These are phyloP conservation scores for Aplodontia rufa DNA, from an alignment of 2,113 vertebrate genomes.

Conservation along the genomic window DNA sequence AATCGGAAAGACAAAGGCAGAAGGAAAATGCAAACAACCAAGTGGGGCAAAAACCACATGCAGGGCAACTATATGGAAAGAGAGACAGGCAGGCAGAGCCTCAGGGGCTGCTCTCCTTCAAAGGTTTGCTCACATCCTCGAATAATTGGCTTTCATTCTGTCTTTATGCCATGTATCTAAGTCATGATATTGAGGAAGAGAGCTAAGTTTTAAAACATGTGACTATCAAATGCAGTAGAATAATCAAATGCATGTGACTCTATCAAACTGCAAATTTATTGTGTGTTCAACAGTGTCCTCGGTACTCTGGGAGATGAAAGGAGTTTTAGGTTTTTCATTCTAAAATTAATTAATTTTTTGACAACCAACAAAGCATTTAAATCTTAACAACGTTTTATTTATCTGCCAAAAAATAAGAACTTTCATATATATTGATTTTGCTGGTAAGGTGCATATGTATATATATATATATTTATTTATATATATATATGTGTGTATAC, in stretches of 20 bases:
- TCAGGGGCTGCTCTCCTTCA: neutral
- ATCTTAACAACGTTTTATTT: neutral
- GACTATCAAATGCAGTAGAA: neutral
- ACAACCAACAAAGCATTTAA: neutral
- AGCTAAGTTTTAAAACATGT: neutral
- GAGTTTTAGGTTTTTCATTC: neutral
- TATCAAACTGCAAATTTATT: neutral
- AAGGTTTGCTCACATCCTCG: too few relatives aligned
- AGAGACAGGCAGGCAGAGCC: neutral
- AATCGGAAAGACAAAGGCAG: neutral
- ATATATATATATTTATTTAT: too few relatives aligned
- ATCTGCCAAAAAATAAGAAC: neutral
- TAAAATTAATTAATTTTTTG: neutral
- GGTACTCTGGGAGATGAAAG: rapidly evolving
- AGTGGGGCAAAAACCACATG: neutral
- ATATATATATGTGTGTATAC: neutral
- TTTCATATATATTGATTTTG: neutral
- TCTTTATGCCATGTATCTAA: neutral
- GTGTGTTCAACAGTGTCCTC: neutral
- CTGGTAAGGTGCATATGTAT: neutral
- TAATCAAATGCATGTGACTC: too few relatives aligned
- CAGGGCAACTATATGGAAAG: neutral
- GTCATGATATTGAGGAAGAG: neutral
- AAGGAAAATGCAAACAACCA: neutral
- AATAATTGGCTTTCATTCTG: neutral